Base-by-base conservation (phyloP, 2,888 invertebrate species). In the Pyrochroa serraticornis region DNA sequence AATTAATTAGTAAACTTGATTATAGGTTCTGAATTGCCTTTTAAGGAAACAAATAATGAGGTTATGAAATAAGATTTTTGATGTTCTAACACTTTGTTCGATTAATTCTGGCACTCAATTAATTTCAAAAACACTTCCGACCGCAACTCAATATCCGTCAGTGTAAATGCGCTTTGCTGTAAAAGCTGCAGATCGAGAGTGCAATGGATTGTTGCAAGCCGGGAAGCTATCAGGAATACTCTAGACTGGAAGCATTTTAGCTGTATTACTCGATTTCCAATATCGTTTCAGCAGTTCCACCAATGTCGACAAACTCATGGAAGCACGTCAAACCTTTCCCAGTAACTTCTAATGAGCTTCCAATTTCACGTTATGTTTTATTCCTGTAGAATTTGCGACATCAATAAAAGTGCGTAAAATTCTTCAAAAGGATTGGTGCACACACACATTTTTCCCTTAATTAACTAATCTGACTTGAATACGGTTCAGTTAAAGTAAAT, bases 241-340 rank as follows among this genome's bases (percentile, higher is more conserved):
- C 41, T 55, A 48, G 48, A 56, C 44, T 49, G 48, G 14, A 37
- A 56, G 36, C 47, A 55, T 49, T 49, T 56, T 44, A 56, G 30
- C 22, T 37, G 49, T 34, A 49, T 56, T 49, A 55, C 37, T 49
- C 43, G 44, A 49, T 49, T 56, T 49, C 33, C 45, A 56, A 45
- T 49, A 49, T 41, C 55, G 49, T 44, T 47, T 48, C 37, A 51
- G 31, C 12, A 51, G 42, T 43, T 52, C 33, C 36, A 30, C 36
- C 44, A 37, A 38, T 51, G 49, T 50, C 42, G 50, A 50, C 50
- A 43, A 42, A 42, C 50, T 31, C 50, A 50, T 36, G 36, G 42
- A 31, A 36, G 50, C 50, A 50, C 42, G 41, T 42, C 41, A 42
- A 49, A 49, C 49, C 49, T 50, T 36, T 42, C 41, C 36, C 50